These are phyloP conservation scores for Crypturellus tataupa DNA, from an alignment of 2,797 vertebrate species.

Conservation along the genomic window DNA sequence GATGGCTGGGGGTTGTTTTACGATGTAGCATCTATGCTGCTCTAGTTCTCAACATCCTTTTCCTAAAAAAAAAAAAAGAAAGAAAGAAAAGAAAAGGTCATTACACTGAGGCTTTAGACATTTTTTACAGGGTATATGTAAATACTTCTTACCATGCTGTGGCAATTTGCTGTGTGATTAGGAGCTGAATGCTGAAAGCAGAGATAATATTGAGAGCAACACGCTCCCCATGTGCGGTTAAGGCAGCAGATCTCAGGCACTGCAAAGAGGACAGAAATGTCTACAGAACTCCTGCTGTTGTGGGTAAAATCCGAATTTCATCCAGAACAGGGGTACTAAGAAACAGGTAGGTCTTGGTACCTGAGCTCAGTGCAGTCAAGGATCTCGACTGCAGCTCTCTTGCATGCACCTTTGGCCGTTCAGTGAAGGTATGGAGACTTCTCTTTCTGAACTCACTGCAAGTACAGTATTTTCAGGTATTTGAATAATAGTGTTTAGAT, in stretches of 20 bases:
- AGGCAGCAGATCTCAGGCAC: conserved; percentile 46
- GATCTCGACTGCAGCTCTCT: not conserved
- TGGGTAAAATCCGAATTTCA: not conserved
- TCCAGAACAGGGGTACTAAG: not conserved
- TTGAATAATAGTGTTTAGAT: conserved; percentile 51
- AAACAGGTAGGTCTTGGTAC: not conserved
- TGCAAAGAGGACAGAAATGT: not conserved
- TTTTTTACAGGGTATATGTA: not conserved
- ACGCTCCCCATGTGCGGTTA: not conserved
- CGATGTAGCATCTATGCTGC: not conserved
- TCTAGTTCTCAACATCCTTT: not conserved
- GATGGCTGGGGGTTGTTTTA: not conserved
- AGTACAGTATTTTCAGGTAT: not conserved
- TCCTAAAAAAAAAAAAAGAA: not conserved
- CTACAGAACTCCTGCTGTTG: conserved; percentile 7
- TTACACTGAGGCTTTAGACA: not conserved
- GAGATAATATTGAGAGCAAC: not conserved
- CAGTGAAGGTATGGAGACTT: not conserved
- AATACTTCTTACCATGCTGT: not conserved
- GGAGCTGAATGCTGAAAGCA: conserved; percentile 34
- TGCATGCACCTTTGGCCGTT: not conserved
- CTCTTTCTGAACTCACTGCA: not conserved
- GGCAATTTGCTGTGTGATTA: not conserved
- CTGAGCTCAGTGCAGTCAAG: not conserved
- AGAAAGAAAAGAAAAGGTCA: not conserved